phyloP scores from a whole-genome alignment of 1,140 invertebrate species.

The Trichonephila clavata region DNA sequence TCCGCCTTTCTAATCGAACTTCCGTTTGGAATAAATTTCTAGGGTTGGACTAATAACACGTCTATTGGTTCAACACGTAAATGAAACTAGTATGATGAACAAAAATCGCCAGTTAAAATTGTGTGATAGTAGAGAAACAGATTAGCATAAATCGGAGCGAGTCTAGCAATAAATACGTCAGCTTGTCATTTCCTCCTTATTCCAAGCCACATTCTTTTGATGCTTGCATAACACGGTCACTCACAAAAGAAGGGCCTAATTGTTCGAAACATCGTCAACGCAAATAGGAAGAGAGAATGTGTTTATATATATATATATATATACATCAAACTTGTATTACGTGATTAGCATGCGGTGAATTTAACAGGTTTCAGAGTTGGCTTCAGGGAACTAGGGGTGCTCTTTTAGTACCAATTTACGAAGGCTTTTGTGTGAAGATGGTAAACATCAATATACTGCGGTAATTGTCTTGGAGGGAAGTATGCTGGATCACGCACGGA shows the following conservation, averaged over 20 bases:
- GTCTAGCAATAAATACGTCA: conserved; percentile 20
- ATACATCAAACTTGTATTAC: conserved; percentile 48
- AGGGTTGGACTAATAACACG: neutral
- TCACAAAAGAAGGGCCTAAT: conserved; percentile 74
- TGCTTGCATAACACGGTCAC: conserved; percentile 36
- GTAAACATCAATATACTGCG: neutral
- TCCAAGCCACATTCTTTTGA: neutral
- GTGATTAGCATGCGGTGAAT: conserved; percentile 61
- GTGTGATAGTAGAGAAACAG: neutral
- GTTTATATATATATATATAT: no score
- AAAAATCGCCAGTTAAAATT: neutral
- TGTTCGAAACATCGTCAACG: conserved; percentile 66
- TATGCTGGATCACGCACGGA: neutral
- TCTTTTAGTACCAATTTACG: conserved; percentile 19
- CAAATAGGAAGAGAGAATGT: conserved; percentile 62
- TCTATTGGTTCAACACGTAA: neutral
- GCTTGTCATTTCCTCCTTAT: conserved; percentile 46
- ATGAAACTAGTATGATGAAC: neutral
- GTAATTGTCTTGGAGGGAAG: neutral
- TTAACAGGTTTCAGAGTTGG: conserved; percentile 52
- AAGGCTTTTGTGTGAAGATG: neutral
- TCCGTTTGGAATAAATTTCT: neutral
- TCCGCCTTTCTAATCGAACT: no score
- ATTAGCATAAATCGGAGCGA: conserved; percentile 44
- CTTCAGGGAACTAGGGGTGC: conserved; percentile 30